These are phyloP conservation scores for Psittacula derbiana DNA, from an alignment of 2,797 vertebrate genomes.

Conservation along the genomic window DNA sequence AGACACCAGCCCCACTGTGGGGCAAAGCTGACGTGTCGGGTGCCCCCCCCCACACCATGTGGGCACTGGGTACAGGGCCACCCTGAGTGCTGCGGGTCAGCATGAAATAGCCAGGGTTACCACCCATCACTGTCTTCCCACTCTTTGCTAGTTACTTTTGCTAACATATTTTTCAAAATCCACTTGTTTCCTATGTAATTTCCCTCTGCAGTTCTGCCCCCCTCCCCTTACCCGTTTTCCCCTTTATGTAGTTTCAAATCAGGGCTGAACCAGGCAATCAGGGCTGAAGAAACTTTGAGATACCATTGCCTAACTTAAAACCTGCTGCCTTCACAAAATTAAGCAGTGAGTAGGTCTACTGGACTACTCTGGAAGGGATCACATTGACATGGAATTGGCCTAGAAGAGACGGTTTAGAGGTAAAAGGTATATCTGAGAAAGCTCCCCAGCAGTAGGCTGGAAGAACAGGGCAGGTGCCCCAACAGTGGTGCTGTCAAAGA, in stretches of 20 bases:
- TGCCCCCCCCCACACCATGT: accelerated
- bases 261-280: neutral
- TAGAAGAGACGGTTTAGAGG: neutral
- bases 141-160: neutral
- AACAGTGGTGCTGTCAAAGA: neutral
- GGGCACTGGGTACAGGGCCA: accelerated
- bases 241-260: neutral
- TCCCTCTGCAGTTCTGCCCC: no score
- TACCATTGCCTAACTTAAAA: neutral
- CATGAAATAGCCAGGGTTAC: neutral
- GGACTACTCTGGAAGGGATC: accelerated
- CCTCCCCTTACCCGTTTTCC: neutral
- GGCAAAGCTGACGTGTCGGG: accelerated
- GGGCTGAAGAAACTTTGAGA: neutral
- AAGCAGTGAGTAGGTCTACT: accelerated
- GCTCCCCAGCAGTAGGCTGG: neutral
- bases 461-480: neutral
- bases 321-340: no score
- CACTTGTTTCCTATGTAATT: neutral
- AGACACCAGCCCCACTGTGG: accelerated
- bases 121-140: accelerated
- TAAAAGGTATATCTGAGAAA: neutral
- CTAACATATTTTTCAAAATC: neutral
- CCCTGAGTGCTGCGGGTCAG: accelerated
- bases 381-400: accelerated